These are phyloP conservation scores for Oppia nitens DNA, from an alignment of 1,140 invertebrate species.

Conservation along the genomic window DNA sequence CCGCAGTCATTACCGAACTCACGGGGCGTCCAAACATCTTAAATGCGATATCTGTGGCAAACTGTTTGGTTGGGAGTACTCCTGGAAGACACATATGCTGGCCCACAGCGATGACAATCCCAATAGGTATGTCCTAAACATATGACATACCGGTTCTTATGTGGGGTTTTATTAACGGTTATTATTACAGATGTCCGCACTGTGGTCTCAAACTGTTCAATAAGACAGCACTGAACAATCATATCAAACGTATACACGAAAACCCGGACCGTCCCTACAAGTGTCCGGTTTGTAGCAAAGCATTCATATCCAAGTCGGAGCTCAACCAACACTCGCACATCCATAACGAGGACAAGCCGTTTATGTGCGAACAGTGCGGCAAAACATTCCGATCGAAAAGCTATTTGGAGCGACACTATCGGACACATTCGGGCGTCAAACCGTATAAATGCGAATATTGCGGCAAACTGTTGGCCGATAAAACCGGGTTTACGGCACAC, in stretches of 20 bases:
- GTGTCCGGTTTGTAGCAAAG: slow-evolving; percentile 35
- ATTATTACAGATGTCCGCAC: slow-evolving; percentile 6
- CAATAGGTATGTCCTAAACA: slow-evolving; percentile 7
- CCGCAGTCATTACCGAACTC: neutral
- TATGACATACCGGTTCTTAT: neutral
- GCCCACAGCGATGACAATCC: slow-evolving; percentile 18
- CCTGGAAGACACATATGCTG: slow-evolving; percentile 19
- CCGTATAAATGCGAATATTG: slow-evolving; percentile 14
- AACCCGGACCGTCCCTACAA: slow-evolving; percentile 26
- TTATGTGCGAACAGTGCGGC: slow-evolving; percentile 20
- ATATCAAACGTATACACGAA: slow-evolving; percentile 15
- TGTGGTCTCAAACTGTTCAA: slow-evolving; percentile 19
- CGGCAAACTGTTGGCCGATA: slow-evolving; percentile 7
- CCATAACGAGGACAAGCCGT: slow-evolving; percentile 38
- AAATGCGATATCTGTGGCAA: slow-evolving; percentile 25
- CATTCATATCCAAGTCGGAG: slow-evolving; percentile 38
- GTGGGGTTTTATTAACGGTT: neutral
- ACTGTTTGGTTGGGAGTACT: slow-evolving; percentile 23
- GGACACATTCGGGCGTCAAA: slow-evolving; percentile 17
- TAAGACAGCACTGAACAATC: slow-evolving; percentile 15
- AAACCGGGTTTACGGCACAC: slow-evolving; percentile 33
- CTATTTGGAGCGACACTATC: slow-evolving; percentile 21
- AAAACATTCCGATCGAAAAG: slow-evolving; percentile 27
- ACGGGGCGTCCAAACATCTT: neutral
- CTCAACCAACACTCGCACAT: slow-evolving; percentile 34